Percentiles rank a stretch among this genome's conserved stretches.
phyloP scores from a whole-genome alignment of 1,140 invertebrate genomes.

The Sitobion miscanthi region DNA sequence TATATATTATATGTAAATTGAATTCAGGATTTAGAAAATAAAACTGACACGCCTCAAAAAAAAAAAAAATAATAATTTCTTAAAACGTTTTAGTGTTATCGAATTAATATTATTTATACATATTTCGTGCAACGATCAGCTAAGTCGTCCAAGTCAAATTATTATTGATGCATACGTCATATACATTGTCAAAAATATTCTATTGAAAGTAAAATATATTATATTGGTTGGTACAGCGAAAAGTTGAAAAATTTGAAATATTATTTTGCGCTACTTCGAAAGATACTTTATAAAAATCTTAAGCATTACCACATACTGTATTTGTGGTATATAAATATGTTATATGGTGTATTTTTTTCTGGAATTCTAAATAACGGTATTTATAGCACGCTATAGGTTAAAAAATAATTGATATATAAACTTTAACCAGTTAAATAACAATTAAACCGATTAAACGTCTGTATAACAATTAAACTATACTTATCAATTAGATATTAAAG shows the following conservation, averaged over 20 bases:
- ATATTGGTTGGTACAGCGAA: neutral
- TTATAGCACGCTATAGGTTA: too few species aligned
- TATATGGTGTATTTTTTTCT: neutral
- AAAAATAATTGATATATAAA: too few species aligned
- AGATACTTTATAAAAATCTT: neutral
- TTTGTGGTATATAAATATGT: neutral
- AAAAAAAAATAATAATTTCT: neutral
- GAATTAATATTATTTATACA: neutral
- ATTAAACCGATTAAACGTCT: too few species aligned
- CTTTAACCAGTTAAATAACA: too few species aligned
- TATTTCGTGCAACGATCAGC: neutral
- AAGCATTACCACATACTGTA: neutral
- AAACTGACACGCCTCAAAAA: neutral
- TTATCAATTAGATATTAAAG: neutral
- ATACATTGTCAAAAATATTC: neutral
- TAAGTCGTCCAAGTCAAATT: neutral
- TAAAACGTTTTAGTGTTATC: neutral
- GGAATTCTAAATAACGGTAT: neutral
- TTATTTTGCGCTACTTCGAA: neutral
- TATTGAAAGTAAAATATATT: conserved; percentile 5
- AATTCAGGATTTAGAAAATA: neutral
- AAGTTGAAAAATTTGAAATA: neutral
- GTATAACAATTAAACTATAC: neutral
- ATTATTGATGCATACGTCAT: neutral
- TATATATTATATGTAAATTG: neutral